Conservation (phyloP, 2,797 vertebrate genomes). For the Myripristis murdjan region DNA sequence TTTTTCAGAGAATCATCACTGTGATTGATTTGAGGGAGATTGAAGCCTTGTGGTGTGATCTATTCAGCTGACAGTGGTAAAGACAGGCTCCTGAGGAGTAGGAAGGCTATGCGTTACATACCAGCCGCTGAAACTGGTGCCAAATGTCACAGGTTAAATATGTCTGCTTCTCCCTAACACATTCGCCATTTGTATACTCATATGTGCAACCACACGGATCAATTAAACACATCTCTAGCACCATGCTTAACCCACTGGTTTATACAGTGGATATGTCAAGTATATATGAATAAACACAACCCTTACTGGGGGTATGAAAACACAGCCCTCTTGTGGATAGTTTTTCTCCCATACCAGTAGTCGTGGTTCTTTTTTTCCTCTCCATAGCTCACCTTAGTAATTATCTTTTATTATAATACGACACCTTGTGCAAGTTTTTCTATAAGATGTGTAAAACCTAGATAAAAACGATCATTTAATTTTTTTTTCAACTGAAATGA, state of each 20-base stretch:
- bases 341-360: conserved; percentile 62
- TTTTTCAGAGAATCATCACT: conserved; percentile 72
- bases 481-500: conserved; percentile 18
- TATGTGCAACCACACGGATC: conserved; percentile 39
- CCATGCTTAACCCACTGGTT: conserved; percentile 30
- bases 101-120: conserved; percentile 31
- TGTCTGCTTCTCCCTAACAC: conserved; percentile 44
- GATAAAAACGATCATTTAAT: conserved; percentile 25
- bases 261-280: conserved; percentile 33
- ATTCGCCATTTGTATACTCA: conserved; percentile 48
- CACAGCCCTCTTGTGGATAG: conserved; percentile 56
- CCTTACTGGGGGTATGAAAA: conserved; percentile 47
- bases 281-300: conserved; percentile 25
- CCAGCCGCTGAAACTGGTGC: conserved; percentile 45
- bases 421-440: conserved; percentile 50
- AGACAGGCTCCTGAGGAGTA: conserved; percentile 60
- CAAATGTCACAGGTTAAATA: conserved; percentile 64
- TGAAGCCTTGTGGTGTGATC: conserved; percentile 75
- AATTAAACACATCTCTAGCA: conserved; percentile 52
- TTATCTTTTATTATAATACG: conserved; percentile 68
- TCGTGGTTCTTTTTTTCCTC: conserved; percentile 51
- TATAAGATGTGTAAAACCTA: conserved; percentile 28
- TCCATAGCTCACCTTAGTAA: conserved; percentile 63
- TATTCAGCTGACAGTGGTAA: conserved; percentile 60
- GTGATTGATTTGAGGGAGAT: conserved; percentile 79